phyloP scores from a whole-genome alignment of 2,888 invertebrate genomes.

The Notocelia uddmanniana region DNA sequence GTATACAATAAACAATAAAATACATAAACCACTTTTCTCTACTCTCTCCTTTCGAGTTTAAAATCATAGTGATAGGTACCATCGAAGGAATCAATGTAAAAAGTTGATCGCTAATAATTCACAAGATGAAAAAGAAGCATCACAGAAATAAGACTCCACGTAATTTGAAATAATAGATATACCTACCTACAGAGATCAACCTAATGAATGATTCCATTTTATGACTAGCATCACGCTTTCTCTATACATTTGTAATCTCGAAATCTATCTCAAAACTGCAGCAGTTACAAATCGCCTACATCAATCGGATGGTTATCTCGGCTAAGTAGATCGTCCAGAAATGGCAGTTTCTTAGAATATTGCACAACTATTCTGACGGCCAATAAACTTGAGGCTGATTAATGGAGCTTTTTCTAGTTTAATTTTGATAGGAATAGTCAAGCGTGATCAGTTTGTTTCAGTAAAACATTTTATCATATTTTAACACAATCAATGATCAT shows the following conservation, averaged over 20 bases:
- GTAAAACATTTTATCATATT: not conserved
- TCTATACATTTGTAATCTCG: slow-evolving; percentile 21
- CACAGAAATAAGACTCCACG: not conserved
- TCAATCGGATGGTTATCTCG: slow-evolving; percentile 49
- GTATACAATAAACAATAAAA: no score
- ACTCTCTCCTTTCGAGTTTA: no score
- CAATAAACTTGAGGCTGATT: slow-evolving; percentile 82
- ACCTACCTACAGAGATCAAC: not conserved
- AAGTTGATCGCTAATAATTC: no score
- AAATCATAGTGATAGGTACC: no score
- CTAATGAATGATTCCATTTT: not conserved
- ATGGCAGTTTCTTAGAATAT: slow-evolving; percentile 76
- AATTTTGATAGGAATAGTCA: slow-evolving; percentile 66
- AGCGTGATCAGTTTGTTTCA: slow-evolving; percentile 8
- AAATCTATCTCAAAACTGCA: slow-evolving; percentile 34
- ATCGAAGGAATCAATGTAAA: no score
- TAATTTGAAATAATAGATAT: not conserved
- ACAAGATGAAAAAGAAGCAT: not conserved
- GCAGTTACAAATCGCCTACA: slow-evolving; percentile 39
- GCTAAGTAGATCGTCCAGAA: slow-evolving; percentile 73
- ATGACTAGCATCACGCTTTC: slow-evolving; percentile 1
- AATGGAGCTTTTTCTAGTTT: slow-evolving; percentile 82
- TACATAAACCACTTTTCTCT: no score
- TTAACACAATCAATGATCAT: no score
- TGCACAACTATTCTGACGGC: slow-evolving; percentile 75